Evolutionary conservation across 2,797 vertebrate species (phyloP).

Genomic region (Pterois miles): DNA sequence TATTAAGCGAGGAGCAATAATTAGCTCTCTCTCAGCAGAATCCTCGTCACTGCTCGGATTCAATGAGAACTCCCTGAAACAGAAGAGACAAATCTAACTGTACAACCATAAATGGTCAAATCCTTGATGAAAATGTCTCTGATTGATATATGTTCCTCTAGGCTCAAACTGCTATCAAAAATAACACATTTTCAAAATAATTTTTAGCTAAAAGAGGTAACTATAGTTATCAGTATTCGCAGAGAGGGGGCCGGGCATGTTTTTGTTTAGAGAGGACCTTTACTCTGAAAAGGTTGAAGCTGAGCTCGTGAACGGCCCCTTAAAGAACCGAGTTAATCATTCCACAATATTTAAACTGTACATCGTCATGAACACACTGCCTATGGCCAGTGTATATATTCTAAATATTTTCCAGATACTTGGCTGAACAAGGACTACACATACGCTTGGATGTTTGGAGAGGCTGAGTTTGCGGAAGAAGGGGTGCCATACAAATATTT

Average conservation of each 20-base stretch:
- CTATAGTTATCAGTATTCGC: neutral
- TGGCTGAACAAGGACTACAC: slow-evolving; percentile 65
- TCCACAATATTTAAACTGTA: slow-evolving; percentile 70
- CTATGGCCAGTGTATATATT: slow-evolving; percentile 65
- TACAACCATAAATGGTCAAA: neutral
- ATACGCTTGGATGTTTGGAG: slow-evolving; percentile 61
- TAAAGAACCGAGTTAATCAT: slow-evolving; percentile 60
- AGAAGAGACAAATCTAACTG: neutral
- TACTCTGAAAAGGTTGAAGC: neutral
- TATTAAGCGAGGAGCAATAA: neutral
- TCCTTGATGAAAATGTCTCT: neutral
- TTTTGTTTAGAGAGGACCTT: neutral
- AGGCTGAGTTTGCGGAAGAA: slow-evolving; percentile 52
- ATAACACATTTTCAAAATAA: neutral
- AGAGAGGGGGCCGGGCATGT: neutral
- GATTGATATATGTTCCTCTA: neutral
- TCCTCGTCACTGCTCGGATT: neutral
- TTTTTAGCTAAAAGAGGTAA: neutral
- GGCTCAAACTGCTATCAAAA: neutral
- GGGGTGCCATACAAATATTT: slow-evolving; percentile 70
- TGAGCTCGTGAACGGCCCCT: slow-evolving; percentile 21
- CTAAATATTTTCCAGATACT: slow-evolving; percentile 78
- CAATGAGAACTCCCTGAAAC: neutral
- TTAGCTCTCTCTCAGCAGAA: neutral
- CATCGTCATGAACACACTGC: slow-evolving; percentile 62